Base-by-base conservation (phyloP, 2,888 invertebrate species). In the Hydrotaea diabolus region DNA sequence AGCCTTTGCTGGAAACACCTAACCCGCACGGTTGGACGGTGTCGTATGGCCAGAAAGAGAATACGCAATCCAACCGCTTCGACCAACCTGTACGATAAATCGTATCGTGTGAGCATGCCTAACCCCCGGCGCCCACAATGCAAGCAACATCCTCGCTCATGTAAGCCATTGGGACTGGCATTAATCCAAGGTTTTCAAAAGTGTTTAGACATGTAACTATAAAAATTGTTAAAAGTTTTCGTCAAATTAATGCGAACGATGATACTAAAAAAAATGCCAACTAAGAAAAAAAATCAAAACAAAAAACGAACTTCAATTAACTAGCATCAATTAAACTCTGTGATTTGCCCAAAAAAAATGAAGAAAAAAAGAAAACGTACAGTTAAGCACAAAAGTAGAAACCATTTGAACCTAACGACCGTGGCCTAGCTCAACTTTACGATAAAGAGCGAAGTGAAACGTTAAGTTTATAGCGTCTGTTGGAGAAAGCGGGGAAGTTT, bases 131-230 rank as follows among this genome's bases (percentile, higher is more conserved):
- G 13, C 59, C 31, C 31, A 31, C 31, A 31, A 31, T n/a, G n/a
- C 31, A 31, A 31, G 2, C 31, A 31, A 31, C 31, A 13, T 26
- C 39, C 49, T 26, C 59, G 13, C 59, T 23, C 26, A 59, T n/a
- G n/a, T 21, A 21, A 62, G 11, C 26, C 36, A 64, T 36, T n/a
- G 66, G 66, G 43, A 66, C 66, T 66, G 43, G 43, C 66, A 66
- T 39, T 19, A 69, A 43, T 69, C 69, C 66, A 46, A 69, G 43
- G 69, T 69, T 69, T 69, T 69, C 69, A 69, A 66, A 69, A 43
- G 69, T 69, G 69, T 43, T 69, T 69, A 69, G 69, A 17, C 69
- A 69, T 46, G 69, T 69, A 39, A 55, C 17, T 66, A 66, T 13
- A 66, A 2, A 36, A 39, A 39, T 64, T 43, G 69, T 43, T 69